Evolutionary conservation across 2,888 invertebrate species (phyloP).

Genomic region (Digitonthophagus gazella): DNA sequence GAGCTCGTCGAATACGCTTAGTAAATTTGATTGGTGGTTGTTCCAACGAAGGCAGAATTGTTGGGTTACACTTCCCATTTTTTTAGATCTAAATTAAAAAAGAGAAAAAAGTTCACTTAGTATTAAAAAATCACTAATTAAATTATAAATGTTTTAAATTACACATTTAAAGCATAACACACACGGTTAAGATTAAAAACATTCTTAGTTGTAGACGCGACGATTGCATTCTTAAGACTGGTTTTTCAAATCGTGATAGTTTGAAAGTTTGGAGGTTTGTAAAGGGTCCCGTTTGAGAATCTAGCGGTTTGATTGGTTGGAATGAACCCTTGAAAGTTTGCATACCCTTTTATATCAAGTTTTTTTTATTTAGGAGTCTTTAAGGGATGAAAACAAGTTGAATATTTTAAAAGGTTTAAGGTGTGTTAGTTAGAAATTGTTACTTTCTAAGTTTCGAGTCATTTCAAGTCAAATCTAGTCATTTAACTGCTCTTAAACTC

Average conservation of each 20-base stretch:
- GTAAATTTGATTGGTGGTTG: conserved; percentile 63
- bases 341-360: neutral
- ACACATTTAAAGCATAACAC: too few species aligned
- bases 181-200: neutral
- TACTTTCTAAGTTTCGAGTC: too few species aligned
- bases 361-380: neutral
- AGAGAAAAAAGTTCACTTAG: neutral
- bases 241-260: conserved; percentile 4
- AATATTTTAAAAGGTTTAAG: too few species aligned
- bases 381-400: neutral
- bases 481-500: too few species aligned
- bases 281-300: conserved; percentile 46
- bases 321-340: neutral
- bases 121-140: neutral
- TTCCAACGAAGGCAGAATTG: conserved; percentile 69
- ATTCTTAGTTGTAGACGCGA: neutral
- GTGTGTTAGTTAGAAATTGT: too few species aligned
- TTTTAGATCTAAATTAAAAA: conserved; percentile 8
- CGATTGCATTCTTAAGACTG: neutral
- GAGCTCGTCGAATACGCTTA: conserved; percentile 63
- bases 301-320: conserved; percentile 25
- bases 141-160: too few species aligned
- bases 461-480: too few species aligned
- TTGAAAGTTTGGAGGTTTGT: too few species aligned
- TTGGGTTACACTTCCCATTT: conserved; percentile 51